Evolutionary conservation across 1,140 invertebrate species (phyloP).

Genomic region (Battus philenor): DNA sequence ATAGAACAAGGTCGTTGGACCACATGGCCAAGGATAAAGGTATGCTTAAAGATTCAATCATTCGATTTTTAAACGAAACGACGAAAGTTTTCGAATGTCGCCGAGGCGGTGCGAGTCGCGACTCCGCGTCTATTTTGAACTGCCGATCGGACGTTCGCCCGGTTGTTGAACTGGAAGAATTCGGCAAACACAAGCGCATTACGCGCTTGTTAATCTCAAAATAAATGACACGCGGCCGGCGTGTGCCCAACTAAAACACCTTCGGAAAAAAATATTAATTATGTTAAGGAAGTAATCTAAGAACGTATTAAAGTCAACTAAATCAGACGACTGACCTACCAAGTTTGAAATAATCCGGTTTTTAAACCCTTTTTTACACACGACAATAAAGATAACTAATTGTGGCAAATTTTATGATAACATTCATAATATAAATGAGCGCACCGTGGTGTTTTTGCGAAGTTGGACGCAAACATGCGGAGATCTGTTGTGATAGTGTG

Average conservation of each 20-base stretch:
- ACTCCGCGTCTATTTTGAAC: constrained; percentile 69
- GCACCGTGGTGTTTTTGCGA: constrained; percentile 62
- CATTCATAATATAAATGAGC: constrained; percentile 59
- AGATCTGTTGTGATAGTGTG: constrained; percentile 52
- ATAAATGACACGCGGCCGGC: constrained; percentile 41
- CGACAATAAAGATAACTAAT: constrained; percentile 47
- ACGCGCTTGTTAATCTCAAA: constrained; percentile 59
- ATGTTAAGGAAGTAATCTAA: constrained; percentile 19
- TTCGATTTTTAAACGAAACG: constrained; percentile 16
- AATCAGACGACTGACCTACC: constrained; percentile 17
- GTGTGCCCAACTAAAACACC: constrained; percentile 36
- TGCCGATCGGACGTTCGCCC: constrained; percentile 61
- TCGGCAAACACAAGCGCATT: constrained; percentile 70
- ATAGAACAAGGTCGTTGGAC: constrained; percentile 12
- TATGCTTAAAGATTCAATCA: not conserved
- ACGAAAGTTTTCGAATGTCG: constrained; percentile 54
- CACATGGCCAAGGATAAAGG: not conserved
- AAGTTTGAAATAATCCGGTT: constrained; percentile 11
- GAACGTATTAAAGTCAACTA: constrained; percentile 16
- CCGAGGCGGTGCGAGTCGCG: constrained; percentile 49
- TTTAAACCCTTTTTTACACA: constrained; percentile 26
- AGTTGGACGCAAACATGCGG: constrained; percentile 63
- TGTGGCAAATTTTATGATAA: constrained; percentile 47
- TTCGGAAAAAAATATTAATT: constrained; percentile 19
- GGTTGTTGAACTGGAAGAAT: constrained; percentile 75